Conservation (phyloP, 2,113 vertebrate species). For the Larimichthys crocea region DNA sequence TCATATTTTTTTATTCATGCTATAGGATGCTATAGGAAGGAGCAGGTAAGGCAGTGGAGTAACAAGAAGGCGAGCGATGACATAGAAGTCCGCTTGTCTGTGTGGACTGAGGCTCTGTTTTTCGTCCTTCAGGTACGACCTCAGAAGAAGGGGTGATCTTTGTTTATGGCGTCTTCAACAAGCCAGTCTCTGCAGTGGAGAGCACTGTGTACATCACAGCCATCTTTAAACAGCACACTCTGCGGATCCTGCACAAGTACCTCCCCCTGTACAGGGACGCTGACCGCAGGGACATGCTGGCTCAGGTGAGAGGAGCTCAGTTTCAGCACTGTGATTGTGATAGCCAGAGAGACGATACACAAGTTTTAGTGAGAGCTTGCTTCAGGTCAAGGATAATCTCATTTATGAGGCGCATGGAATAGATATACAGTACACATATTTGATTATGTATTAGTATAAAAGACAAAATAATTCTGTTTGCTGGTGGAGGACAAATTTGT, state of each 20-base stretch:
- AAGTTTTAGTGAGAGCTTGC: neutral
- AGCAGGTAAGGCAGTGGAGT: neutral
- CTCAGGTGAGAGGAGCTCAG: constrained; percentile 74
- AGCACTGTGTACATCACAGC: constrained; percentile 76
- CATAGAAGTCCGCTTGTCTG: neutral
- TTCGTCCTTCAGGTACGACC: constrained; percentile 78
- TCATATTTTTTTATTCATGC: no score
- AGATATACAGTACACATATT: neutral
- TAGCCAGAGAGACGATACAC: neutral
- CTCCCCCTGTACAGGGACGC: constrained; percentile 75
- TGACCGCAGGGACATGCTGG: constrained; percentile 81
- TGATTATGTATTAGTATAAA: neutral
- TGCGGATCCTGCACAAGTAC: constrained; percentile 81
- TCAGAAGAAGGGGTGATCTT: constrained; percentile 85
- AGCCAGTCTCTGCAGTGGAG: constrained; percentile 78
- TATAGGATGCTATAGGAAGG: no score
- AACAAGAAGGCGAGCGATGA: neutral
- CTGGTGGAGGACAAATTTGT: neutral
- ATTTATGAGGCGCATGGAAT: neutral
- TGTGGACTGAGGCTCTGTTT: neutral
- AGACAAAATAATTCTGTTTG: neutral
- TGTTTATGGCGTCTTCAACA: constrained; percentile 77
- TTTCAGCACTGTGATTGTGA: neutral
- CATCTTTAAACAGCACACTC: constrained; percentile 85
- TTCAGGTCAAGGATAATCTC: neutral